Evolutionary conservation across 1,140 invertebrate species (phyloP), one percentile per base, ranked within the genome.

Genomic region (Wasmannia auropunctata): DNA sequence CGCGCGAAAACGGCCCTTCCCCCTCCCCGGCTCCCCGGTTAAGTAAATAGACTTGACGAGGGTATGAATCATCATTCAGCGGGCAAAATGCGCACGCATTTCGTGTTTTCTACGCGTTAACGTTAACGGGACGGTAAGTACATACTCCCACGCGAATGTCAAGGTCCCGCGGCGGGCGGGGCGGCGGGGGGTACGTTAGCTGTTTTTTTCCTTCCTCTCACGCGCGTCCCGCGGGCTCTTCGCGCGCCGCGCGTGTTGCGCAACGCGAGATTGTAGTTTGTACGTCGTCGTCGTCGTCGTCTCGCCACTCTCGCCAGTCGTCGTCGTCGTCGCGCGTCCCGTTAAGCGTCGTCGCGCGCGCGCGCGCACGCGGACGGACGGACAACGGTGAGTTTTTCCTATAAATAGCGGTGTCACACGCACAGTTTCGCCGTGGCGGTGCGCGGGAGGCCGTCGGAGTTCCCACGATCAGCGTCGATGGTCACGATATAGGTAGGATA

Each of bases 361-460:
- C 58, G 58, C 34, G 62, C 4, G 76, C 76, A 62, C 74, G 83
- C 16, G 84, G 51, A 70, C n/a, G n/a, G n/a, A n/a, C n/a, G n/a
- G n/a, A n/a, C n/a, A 80, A 87, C 58, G 88, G 89, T 90, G 46
- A 90, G 88, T 87, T 77, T 31, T 90, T n/a, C n/a, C 89, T 90
- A 90, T 89, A 87, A 90, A 90, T 90, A 90, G 75, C 83, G 69
- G 37, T 19, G 6, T 83, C 65, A 40, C 14, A 28, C n/a, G 43
- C 31, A 19, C 5, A 25, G 51, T 3, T n/a, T 16, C 31, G 6
- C 70, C 70, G 28, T 22, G 63, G 16, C 31, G 31, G 43, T n/a
- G n/a, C n/a, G n/a, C n/a, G n/a, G n/a, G n/a, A n/a, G n/a, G 14
- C 43, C 43, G 43, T 40, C 37, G 37, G 37, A 56, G 40, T 67